Evolutionary conservation across 2,797 vertebrate species (phyloP).

Genomic region (Sternotherus odoratus): DNA sequence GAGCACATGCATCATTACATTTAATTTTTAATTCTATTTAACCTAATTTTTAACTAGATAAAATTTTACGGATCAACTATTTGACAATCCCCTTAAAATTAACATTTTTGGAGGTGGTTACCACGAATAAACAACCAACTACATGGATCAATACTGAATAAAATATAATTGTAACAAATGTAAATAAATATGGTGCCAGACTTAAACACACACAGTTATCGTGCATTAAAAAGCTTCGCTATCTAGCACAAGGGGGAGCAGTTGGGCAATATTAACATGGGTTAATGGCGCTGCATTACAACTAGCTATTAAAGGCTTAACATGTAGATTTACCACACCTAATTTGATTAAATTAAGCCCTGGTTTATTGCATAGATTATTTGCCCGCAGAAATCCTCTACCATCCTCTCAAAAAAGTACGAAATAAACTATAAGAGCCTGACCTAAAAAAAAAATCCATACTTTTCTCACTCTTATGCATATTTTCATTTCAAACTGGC

Average conservation of each 20-base stretch:
- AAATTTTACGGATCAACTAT: fast-evolving
- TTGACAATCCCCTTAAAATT: fast-evolving
- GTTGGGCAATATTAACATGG: neutral
- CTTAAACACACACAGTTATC: fast-evolving
- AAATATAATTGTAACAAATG: fast-evolving
- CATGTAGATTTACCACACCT: fast-evolving
- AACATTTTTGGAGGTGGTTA: neutral
- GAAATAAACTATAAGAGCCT: fast-evolving
- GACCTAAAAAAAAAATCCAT: neutral
- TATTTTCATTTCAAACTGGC: fast-evolving
- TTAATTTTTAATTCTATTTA: neutral
- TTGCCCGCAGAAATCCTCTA: fast-evolving
- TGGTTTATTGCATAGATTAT: neutral
- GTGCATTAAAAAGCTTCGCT: fast-evolving
- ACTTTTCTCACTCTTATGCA: fast-evolving
- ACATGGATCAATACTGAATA: fast-evolving
- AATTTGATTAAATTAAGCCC: neutral
- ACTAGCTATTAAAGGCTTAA: fast-evolving
- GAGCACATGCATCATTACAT: neutral
- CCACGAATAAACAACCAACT: neutral
- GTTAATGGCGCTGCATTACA: neutral
- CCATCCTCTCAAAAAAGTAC: fast-evolving
- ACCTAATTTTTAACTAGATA: fast-evolving
- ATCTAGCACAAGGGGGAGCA: slow-evolving; percentile 64
- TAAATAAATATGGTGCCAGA: fast-evolving